Conservation (phyloP, 2,797 vertebrate species). For the Euphonia xanthogaster region DNA sequence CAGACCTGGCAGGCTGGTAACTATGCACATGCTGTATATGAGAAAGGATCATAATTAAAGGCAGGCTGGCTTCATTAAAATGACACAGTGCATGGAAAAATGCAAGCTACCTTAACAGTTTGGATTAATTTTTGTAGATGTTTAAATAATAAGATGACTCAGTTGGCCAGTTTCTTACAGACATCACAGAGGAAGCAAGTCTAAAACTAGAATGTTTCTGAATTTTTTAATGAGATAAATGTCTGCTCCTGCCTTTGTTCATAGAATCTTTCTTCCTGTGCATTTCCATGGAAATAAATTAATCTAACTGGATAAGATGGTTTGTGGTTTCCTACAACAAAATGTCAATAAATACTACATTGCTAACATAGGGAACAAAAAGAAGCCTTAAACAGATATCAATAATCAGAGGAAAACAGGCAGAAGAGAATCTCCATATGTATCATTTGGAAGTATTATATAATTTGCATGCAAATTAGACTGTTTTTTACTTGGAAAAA, state of each 20-base stretch:
- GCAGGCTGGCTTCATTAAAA: background rate
- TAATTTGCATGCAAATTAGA: conserved; percentile 70
- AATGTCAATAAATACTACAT: conserved; percentile 69
- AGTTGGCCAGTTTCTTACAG: background rate
- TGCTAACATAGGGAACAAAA: conserved; percentile 65
- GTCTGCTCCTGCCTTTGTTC: background rate
- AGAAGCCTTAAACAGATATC: conserved; percentile 68
- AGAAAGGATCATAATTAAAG: background rate
- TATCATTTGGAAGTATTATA: conserved; percentile 65
- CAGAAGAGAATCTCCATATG: conserved; percentile 55
- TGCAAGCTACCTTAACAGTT: background rate
- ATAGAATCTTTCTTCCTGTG: conserved; percentile 2
- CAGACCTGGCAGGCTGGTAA: background rate
- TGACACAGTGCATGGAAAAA: background rate
- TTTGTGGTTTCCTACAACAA: conserved; percentile 66
- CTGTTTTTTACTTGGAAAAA: conserved; percentile 54
- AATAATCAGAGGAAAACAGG: conserved; percentile 65
- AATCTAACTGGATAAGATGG: conserved; percentile 52
- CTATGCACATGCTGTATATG: background rate
- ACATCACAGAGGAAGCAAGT: conserved; percentile 7
- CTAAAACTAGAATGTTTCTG: conserved; percentile 32
- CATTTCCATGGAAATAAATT: conserved; percentile 50
- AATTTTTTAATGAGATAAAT: conserved; percentile 39
- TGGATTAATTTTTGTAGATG: background rate
- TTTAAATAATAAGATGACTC: background rate